Evolutionary conservation across 2,113 vertebrate species (phyloP).

Genomic region (Pampusana beccarii): DNA sequence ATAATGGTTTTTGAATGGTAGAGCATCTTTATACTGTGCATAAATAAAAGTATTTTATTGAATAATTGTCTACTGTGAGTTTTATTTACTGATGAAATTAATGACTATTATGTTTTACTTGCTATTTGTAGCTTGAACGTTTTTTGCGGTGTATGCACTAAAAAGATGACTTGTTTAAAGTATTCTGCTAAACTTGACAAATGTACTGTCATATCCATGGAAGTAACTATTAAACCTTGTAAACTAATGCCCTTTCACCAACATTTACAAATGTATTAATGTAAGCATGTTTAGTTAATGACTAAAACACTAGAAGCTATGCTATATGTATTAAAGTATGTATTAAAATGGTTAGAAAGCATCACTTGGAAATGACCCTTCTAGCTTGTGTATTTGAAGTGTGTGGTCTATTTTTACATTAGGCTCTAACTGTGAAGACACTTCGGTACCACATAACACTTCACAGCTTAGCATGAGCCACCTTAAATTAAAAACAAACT

Average conservation of each 20-base stretch:
- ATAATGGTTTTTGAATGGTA: background rate
- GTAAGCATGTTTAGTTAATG: background rate
- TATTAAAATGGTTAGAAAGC: background rate
- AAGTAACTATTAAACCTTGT: background rate
- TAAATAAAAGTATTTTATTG: conserved; percentile 57
- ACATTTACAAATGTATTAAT: background rate
- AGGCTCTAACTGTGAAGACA: background rate
- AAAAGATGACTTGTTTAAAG: background rate
- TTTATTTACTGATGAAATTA: background rate
- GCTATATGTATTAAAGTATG: background rate
- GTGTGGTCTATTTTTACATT: background rate
- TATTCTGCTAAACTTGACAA: background rate
- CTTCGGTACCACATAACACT: background rate
- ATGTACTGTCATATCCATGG: background rate
- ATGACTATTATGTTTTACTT: background rate
- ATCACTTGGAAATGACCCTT: background rate
- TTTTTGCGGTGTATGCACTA: background rate
- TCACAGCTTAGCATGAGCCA: background rate
- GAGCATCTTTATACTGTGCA: background rate
- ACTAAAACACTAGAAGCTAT: background rate
- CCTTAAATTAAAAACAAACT: background rate
- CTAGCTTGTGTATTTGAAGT: background rate
- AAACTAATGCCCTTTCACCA: background rate
- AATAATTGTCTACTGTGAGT: background rate
- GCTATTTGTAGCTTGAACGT: background rate